phyloP scores from a whole-genome alignment of 2,113 vertebrate species.

The Grallaria varia region DNA sequence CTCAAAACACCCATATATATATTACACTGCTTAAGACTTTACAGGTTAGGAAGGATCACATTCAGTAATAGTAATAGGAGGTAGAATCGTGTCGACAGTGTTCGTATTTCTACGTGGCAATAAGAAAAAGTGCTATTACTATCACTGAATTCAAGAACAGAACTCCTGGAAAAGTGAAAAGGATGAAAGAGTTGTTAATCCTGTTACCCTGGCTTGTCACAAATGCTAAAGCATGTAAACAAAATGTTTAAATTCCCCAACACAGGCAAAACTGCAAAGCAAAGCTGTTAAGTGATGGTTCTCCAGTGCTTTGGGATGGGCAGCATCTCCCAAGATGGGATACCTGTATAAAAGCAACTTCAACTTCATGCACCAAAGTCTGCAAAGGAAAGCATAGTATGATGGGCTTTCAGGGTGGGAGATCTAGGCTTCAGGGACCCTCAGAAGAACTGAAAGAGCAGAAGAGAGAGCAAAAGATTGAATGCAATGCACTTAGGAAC shows the following conservation, averaged over 20 bases:
- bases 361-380: not conserved
- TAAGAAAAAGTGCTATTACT: constrained; percentile 59
- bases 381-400: not conserved
- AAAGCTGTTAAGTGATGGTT: not conserved
- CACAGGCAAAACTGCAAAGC: not conserved
- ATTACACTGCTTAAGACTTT: not conserved
- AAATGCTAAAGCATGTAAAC: not conserved
- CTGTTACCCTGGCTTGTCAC: not conserved
- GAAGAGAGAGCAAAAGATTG: not conserved
- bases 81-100: constrained; percentile 31
- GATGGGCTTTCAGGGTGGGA: not conserved
- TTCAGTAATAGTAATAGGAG: constrained; percentile 66
- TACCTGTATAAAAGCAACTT: not conserved
- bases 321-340: not conserved
- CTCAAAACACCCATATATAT: not conserved
- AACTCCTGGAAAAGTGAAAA: constrained; percentile 71
- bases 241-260: not conserved
- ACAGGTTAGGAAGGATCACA: constrained; percentile 71
- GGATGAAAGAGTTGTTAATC: constrained; percentile 52
- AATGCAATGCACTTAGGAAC: not conserved
- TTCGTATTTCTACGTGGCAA: constrained; percentile 38
- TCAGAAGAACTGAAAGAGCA: not conserved
- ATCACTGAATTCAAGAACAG: constrained; percentile 74
- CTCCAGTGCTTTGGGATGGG: not conserved
- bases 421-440: not conserved